phyloP scores from a whole-genome alignment of 2,113 vertebrate species.

The Sylvietta virens region DNA sequence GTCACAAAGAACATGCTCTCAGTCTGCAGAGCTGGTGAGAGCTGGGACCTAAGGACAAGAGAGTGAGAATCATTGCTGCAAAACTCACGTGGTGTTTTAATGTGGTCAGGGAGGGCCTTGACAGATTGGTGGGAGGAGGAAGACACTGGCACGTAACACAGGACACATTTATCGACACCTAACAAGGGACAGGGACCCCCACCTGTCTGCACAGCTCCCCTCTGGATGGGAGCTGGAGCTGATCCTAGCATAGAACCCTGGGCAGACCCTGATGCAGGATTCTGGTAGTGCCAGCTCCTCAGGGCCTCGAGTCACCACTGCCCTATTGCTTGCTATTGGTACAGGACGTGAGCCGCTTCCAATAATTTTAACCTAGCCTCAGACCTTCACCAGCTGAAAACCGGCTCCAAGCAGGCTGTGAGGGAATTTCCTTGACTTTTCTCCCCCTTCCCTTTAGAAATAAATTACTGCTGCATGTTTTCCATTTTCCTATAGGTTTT shows the following conservation, averaged over 20 bases:
- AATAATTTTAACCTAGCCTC: neutral
- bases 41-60: neutral
- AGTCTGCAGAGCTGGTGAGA: neutral
- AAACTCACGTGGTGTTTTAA: neutral
- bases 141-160: accelerated
- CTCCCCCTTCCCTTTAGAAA: conserved; percentile 23
- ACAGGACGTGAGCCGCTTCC: neutral
- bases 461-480: conserved; percentile 23
- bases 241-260: neutral
- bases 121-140: neutral
- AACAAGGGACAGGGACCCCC: neutral
- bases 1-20: neutral
- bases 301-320: neutral
- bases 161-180: accelerated
- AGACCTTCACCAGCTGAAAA: conserved; percentile 16
- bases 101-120: neutral
- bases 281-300: neutral
- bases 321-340: neutral
- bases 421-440: conserved; percentile 51
- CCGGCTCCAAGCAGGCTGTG: neutral
- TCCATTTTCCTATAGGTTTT: conserved; percentile 55
- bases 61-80: neutral
- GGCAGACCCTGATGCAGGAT: neutral
- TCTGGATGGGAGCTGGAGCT: neutral
- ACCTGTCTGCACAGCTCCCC: neutral